Evolutionary conservation across 2,888 invertebrate genomes (phyloP).

Genomic region (Tipula lateralis): DNA sequence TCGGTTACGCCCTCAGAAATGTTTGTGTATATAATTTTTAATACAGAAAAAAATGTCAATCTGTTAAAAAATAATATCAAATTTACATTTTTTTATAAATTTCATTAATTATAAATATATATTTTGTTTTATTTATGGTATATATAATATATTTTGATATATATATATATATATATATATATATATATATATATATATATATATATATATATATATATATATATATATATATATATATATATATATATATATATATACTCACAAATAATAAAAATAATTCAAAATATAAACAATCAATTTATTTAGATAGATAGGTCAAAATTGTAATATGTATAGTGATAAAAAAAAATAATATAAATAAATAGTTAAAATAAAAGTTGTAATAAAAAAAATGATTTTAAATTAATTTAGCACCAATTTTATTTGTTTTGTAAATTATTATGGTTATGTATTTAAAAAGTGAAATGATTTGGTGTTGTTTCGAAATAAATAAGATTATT

Average conservation of each 20-base stretch:
- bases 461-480: not conserved
- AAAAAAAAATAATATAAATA: slow-evolving; percentile 7
- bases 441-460: not conserved
- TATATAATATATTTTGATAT: too few species aligned
- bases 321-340: not conserved
- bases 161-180: too few species aligned
- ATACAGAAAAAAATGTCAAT: not conserved
- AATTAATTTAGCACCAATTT: not conserved
- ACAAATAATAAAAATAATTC: not conserved
- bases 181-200: too few species aligned
- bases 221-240: too few species aligned
- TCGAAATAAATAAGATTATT: not conserved
- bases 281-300: not conserved
- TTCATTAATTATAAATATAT: not conserved
- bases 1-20: not conserved
- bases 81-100: not conserved
- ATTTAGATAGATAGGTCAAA: not conserved
- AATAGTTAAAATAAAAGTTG: not conserved
- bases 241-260: too few species aligned
- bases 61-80: not conserved
- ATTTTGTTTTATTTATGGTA: not conserved
- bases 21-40: not conserved
- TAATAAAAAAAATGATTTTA: slow-evolving; percentile 11
- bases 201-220: too few species aligned
- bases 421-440: slow-evolving; percentile 1